Conservation (phyloP, 2,113 vertebrate species). For the Telmatochromis sp. region DNA sequence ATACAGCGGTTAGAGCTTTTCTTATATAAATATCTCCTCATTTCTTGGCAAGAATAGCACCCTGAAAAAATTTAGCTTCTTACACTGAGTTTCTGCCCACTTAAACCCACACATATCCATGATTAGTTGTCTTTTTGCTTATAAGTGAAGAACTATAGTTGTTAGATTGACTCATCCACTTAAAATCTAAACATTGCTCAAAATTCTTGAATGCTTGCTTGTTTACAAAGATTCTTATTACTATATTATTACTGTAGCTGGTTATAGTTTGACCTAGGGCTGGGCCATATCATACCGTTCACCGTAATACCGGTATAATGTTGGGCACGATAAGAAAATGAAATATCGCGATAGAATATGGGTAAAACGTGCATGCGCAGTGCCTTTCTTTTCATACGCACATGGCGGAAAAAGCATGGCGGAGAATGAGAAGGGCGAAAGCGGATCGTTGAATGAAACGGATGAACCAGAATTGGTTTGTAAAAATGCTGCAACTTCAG, state of each 20-base stretch:
- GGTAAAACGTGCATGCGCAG: accelerated
- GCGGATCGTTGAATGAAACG: accelerated
- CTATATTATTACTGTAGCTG: neutral
- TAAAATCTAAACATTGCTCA: neutral
- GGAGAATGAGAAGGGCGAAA: neutral
- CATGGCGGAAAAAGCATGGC: neutral
- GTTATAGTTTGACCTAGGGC: neutral
- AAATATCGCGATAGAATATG: neutral
- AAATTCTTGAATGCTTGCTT: neutral
- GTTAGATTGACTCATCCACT: neutral
- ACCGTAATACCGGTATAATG: neutral
- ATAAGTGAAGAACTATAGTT: neutral
- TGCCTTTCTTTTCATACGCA: neutral
- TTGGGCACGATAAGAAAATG: neutral
- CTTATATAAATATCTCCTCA: neutral
- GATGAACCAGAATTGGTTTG: neutral
- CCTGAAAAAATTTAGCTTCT: neutral
- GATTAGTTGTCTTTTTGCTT: neutral
- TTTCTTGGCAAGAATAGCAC: neutral
- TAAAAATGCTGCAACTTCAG: neutral
- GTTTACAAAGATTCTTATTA: neutral
- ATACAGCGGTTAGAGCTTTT: neutral
- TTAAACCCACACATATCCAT: neutral
- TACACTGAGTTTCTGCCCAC: neutral
- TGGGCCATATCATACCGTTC: neutral